A percentile compares a stretch with the other conserved stretches of the same genome.
These are phyloP conservation scores for Chionis minor DNA, from an alignment of 2,113 vertebrate species.

Conservation along the genomic window DNA sequence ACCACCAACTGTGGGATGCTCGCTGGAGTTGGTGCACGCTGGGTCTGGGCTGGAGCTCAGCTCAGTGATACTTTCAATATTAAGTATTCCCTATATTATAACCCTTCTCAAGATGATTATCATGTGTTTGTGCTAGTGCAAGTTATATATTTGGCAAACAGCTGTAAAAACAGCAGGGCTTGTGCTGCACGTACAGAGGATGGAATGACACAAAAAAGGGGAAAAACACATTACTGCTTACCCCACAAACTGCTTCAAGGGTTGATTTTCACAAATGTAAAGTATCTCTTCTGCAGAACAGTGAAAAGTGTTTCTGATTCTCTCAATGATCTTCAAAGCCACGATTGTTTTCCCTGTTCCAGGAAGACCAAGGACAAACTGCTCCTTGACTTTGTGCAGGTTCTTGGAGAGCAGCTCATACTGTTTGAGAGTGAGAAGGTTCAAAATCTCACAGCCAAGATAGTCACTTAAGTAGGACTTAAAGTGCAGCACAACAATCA, in stretches of 20 bases:
- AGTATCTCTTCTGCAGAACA: background rate
- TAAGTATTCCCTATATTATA: background rate
- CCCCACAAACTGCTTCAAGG: background rate
- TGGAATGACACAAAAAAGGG: background rate
- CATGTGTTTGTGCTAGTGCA: background rate
- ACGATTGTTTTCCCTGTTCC: background rate
- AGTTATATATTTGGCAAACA: background rate
- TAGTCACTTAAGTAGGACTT: background rate
- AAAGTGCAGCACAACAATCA: background rate
- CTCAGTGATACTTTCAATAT: background rate
- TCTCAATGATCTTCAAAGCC: background rate
- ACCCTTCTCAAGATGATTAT: background rate
- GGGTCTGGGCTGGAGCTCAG: background rate
- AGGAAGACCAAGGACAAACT: background rate
- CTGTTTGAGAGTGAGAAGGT: background rate
- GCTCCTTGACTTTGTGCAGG: background rate
- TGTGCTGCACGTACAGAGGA: background rate
- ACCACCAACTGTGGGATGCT: background rate
- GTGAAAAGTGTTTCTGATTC: background rate
- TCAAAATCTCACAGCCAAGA: background rate
- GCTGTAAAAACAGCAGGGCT: background rate
- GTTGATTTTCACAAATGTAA: background rate
- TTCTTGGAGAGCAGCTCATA: background rate
- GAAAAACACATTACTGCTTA: background rate
- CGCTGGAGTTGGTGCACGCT: background rate